Evolutionary conservation across 2,797 vertebrate species (phyloP).

Genomic region (Alexandromys oeconomus): DNA sequence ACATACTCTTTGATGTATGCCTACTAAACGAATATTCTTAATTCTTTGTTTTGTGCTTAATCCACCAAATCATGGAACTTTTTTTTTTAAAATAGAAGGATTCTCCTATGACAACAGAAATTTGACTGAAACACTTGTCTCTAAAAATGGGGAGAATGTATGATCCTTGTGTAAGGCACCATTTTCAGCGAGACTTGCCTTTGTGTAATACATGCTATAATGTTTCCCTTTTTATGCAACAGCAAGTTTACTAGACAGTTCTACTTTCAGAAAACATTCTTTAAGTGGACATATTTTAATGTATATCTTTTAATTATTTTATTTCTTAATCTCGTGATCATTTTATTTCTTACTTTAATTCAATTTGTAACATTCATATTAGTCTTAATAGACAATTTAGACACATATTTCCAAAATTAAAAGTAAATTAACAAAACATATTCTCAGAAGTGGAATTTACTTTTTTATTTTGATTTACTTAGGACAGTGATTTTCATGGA

Average conservation of each 20-base stretch:
- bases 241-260: neutral
- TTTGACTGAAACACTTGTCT: neutral
- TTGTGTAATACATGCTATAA: neutral
- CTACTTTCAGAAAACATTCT: constrained; percentile 32
- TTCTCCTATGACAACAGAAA: neutral
- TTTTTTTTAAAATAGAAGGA: neutral
- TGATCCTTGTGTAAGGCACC: neutral
- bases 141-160: neutral
- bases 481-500: constrained; percentile 22
- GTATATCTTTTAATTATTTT: neutral
- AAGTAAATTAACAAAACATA: neutral
- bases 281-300: neutral
- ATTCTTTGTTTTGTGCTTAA: neutral
- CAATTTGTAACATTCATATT: neutral
- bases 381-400: neutral
- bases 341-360: neutral
- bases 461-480: constrained; percentile 54
- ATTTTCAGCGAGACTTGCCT: neutral
- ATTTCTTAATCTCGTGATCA: neutral
- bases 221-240: neutral
- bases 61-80: neutral
- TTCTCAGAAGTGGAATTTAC: constrained; percentile 36
- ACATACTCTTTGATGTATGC: neutral
- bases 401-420: constrained; percentile 25
- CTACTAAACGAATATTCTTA: neutral